Evolutionary conservation across 2,888 invertebrate species (phyloP).

Genomic region (Dendrolimus houi): DNA sequence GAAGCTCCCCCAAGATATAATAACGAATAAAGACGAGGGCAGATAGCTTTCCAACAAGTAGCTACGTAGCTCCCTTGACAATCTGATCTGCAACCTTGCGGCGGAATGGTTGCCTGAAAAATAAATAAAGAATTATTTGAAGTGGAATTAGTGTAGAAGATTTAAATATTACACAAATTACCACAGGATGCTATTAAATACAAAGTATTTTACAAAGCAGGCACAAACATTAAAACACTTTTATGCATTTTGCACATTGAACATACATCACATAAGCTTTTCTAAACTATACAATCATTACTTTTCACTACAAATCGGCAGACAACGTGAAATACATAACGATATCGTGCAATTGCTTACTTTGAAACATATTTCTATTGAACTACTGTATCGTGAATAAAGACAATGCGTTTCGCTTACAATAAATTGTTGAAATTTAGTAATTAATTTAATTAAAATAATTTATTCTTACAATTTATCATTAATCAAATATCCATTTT

Average conservation of each 20-base stretch:
- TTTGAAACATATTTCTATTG: not conserved
- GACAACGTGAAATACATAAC: not conserved
- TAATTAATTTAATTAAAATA: no score
- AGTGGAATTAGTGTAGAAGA: slow-evolving; percentile 2
- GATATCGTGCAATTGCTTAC: not conserved
- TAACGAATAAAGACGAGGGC: slow-evolving; percentile 79
- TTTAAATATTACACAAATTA: no score
- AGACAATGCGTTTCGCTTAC: no score
- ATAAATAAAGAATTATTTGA: slow-evolving; percentile 5
- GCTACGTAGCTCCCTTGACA: slow-evolving; percentile 77
- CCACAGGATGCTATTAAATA: not conserved
- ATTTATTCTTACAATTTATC: no score
- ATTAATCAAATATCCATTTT: no score
- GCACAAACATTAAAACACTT: not conserved
- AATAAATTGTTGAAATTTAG: no score
- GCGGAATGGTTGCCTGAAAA: slow-evolving; percentile 76
- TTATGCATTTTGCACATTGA: not conserved
- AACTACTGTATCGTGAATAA: no score
- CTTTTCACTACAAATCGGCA: not conserved
- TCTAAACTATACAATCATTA: not conserved
- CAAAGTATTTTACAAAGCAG: not conserved
- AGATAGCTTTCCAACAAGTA: slow-evolving; percentile 79
- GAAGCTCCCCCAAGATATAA: slow-evolving; percentile 82
- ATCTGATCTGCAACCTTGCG: slow-evolving; percentile 76
- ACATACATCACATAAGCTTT: not conserved